Evolutionary conservation across 2,888 invertebrate genomes (phyloP).

Genomic region (Taphrorychus bicolor): DNA sequence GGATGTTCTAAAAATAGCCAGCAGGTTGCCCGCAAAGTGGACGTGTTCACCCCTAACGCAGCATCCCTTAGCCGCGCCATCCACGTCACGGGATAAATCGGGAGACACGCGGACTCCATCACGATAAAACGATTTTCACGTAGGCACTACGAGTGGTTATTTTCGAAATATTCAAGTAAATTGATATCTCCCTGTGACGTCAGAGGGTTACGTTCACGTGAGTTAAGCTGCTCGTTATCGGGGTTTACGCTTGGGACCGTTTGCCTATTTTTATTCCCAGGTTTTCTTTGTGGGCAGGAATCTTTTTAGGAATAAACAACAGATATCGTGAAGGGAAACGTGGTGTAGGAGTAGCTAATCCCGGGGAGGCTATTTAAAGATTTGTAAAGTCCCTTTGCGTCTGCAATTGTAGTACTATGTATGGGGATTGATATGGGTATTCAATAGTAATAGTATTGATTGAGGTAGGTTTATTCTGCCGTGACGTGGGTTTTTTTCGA

Average conservation of each 20-base stretch:
- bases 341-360: not conserved
- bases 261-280: not conserved
- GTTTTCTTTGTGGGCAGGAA: not conserved
- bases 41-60: not conserved
- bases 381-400: not conserved
- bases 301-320: not conserved
- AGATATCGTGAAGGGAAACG: not conserved
- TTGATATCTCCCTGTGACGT: constrained; percentile 16
- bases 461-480: too few species aligned
- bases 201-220: constrained; percentile 5
- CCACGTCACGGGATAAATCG: constrained; percentile 20
- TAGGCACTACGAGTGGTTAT: constrained; percentile 21
- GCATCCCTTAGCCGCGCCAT: constrained; percentile 1
- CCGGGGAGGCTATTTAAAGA: not conserved
- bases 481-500: too few species aligned
- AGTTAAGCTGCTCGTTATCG: not conserved
- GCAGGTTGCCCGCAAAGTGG: not conserved
- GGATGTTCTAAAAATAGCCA: not conserved
- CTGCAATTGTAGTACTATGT: not conserved
- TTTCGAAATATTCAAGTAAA: constrained; percentile 14
- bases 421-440: too few species aligned
- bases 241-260: constrained; percentile 4
- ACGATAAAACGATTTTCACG: constrained; percentile 18
- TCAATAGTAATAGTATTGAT: too few species aligned
- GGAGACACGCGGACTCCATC: constrained; percentile 16